These are phyloP conservation scores for Archivesica marissinica DNA, from an alignment of 1,140 invertebrate genomes.

Conservation along the genomic window DNA sequence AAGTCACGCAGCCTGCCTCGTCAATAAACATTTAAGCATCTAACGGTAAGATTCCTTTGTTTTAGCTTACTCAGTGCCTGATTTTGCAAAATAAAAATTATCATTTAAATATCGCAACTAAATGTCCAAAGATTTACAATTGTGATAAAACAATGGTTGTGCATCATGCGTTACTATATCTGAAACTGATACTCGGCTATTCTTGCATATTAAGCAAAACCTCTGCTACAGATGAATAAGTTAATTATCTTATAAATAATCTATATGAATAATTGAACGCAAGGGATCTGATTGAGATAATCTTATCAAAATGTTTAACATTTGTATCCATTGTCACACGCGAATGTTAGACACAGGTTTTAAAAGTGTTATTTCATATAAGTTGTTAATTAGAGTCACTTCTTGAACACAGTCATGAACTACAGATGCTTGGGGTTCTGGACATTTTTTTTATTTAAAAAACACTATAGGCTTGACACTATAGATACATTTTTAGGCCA, in stretches of 20 bases:
- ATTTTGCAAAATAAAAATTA: slow-evolving; percentile 13
- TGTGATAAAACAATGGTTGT: not conserved
- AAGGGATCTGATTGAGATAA: not conserved
- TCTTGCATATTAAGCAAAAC: not conserved
- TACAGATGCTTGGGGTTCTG: too few species aligned
- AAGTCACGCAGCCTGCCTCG: too few species aligned
- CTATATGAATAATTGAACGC: slow-evolving; percentile 15
- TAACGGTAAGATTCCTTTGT: slow-evolving; percentile 1
- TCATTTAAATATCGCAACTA: not conserved
- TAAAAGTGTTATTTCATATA: too few species aligned
- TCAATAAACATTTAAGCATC: not conserved
- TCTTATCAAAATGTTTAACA: not conserved
- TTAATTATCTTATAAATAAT: slow-evolving; percentile 8
- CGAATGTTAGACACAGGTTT: too few species aligned
- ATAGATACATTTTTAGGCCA: too few species aligned
- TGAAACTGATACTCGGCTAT: not conserved
- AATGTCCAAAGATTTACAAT: not conserved
- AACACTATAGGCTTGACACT: too few species aligned
- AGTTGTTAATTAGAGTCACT: too few species aligned
- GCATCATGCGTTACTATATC: slow-evolving; percentile 20
- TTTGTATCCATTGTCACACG: too few species aligned
- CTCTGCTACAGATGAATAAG: not conserved
- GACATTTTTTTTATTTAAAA: too few species aligned
- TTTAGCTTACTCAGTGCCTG: not conserved
- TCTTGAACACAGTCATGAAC: too few species aligned